Percentiles rank a stretch among this genome's conserved stretches.
These are phyloP conservation scores for Laticauda laticaudata DNA, from an alignment of 2,113 vertebrate genomes.

Conservation along the genomic window DNA sequence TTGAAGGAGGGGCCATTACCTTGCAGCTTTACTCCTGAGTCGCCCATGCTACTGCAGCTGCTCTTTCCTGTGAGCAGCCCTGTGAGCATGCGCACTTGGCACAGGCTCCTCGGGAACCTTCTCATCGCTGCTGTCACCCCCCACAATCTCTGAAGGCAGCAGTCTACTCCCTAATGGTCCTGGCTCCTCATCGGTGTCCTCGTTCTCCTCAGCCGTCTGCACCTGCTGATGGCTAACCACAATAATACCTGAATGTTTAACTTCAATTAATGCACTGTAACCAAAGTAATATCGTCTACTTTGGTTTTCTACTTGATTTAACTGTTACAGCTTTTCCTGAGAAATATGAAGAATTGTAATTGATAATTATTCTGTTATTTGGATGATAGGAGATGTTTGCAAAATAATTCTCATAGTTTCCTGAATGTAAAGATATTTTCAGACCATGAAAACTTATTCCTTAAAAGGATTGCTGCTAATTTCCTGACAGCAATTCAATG, in stretches of 20 bases:
- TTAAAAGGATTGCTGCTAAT: not conserved
- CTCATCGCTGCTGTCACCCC: no score
- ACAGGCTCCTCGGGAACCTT: no score
- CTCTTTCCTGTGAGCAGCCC: no score
- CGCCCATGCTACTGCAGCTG: no score
- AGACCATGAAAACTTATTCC: not conserved
- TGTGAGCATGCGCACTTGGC: no score
- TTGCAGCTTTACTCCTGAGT: no score
- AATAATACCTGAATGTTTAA: not conserved
- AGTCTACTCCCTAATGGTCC: no score
- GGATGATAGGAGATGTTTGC: not conserved
- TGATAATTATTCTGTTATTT: not conserved
- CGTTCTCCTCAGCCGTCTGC: no score
- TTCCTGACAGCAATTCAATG: not conserved
- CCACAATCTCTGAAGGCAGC: no score
- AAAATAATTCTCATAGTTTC: not conserved
- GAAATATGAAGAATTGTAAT: not conserved
- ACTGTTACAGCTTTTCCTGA: not conserved
- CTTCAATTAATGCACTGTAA: not conserved
- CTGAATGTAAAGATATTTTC: not conserved
- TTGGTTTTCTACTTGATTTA: not conserved
- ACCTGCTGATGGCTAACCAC: no score
- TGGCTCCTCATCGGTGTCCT: no score
- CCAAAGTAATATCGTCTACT: not conserved
- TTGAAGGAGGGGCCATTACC: no score